Evolutionary conservation across 2,797 vertebrate genomes (phyloP), one percentile per base, ranked within the genome.

Genomic region (Ciconia nigra): DNA sequence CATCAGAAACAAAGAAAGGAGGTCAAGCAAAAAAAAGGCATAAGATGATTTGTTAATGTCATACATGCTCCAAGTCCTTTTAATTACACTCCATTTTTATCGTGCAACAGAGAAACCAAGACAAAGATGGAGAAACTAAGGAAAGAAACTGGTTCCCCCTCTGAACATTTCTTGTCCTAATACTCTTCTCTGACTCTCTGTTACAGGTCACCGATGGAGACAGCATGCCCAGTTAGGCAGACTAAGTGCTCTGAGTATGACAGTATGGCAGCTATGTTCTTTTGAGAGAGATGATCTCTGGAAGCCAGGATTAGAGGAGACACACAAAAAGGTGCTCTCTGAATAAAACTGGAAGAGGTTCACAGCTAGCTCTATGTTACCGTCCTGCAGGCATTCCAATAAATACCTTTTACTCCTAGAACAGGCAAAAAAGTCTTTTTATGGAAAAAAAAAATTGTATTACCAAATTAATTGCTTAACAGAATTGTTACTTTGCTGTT

Each of bases 171-270:
- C 58, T 19, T 19, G 58, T 25, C 66, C 41, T 33, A 11, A 25
- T 7, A 9, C 10, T 15, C 4, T 18, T n/a, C 61, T 15, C 11
- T 1, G 1, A 3, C 31, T 5, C 51, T 24, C 52, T 18, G 67
- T 8, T 39, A 15, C 26, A 20, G 26, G 28, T 28, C 82, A 20
- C 2, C 0, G 5, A 6, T 7, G 49, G 8, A 17, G n/a, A 15
- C 2, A 25, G 65, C 4, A 2, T 10, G 21, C 44, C 79, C 54
- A 5, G 67, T 2, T 2, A 4, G 47, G 63, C 57, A 39, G 33
- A 5, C 25, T 10, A 15, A 15, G 25, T 1, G 44, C 55, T 35
- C 35, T 0, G 8, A 10, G 15, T 5, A 10, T 0, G 16, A 18
- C 65, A 12, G 31, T 2, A 15, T 0, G 25, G 52, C 51, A 69